Conservation (phyloP, 1,140 invertebrate genomes). For the Drosophila rufa region DNA sequence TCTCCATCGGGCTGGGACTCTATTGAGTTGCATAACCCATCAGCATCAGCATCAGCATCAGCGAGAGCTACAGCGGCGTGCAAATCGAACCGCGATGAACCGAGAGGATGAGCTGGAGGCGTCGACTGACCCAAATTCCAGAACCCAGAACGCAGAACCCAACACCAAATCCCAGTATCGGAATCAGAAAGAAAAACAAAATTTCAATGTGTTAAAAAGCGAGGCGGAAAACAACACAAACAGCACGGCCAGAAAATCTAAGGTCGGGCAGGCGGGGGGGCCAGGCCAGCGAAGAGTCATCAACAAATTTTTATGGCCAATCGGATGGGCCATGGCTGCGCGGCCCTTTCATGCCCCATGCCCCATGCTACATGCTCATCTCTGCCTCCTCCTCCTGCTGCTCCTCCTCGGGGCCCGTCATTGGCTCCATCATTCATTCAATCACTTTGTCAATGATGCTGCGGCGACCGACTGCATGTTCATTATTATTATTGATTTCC, state of each 20-base stretch:
- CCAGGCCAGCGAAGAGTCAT: slow-evolving; percentile 57
- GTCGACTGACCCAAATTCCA: slow-evolving; percentile 68
- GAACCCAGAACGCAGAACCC: slow-evolving; percentile 6
- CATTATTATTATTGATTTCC: slow-evolving; percentile 83
- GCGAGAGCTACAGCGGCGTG: neutral
- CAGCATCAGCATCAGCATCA: neutral
- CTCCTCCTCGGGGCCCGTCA: slow-evolving; percentile 8
- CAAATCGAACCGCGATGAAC: slow-evolving; percentile 14
- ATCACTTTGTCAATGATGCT: slow-evolving; percentile 80
- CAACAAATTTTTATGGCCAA: slow-evolving; percentile 76
- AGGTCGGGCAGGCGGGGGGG: neutral
- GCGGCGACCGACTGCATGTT: slow-evolving; percentile 54
- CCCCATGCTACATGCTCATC: neutral
- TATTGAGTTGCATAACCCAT: slow-evolving; percentile 36
- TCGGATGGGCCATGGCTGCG: slow-evolving; percentile 47
- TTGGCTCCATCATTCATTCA: slow-evolving; percentile 73
- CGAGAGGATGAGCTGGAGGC: slow-evolving; percentile 11
- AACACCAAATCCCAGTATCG: slow-evolving; percentile 8
- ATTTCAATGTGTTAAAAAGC: slow-evolving; percentile 70
- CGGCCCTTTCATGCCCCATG: slow-evolving; percentile 43
- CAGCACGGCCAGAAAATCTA: slow-evolving; percentile 8
- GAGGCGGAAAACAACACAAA: slow-evolving; percentile 36
- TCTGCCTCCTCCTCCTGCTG: too few species aligned
- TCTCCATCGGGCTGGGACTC: neutral
- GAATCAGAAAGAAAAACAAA: slow-evolving; percentile 49